Conservation (phyloP, 2,888 invertebrate genomes). For the Diplolepis rosae region DNA sequence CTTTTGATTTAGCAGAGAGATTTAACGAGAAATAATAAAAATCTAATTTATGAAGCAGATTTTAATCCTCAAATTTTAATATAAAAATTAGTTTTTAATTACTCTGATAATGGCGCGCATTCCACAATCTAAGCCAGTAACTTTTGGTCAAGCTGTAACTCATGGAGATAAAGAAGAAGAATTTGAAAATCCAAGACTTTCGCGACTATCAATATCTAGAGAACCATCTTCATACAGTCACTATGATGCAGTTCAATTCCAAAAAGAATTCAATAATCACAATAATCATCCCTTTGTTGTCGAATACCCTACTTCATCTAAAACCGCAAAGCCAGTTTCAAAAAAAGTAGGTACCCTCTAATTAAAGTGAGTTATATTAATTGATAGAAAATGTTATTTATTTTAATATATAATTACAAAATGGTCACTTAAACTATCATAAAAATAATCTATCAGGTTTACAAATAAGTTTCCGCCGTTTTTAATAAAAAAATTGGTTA, state of each 20-base stretch:
- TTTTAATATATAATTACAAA: too few relatives aligned
- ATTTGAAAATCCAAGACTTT: conserved; percentile 11
- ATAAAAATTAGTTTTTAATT: too few relatives aligned
- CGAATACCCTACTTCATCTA: conserved; percentile 13
- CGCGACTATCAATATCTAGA: conserved; percentile 7
- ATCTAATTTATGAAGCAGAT: background rate
- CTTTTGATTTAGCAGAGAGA: background rate
- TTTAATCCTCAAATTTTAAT: too few relatives aligned
- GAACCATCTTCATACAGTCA: conserved; percentile 20
- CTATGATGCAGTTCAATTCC: conserved; percentile 24
- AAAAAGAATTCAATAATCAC: conserved; percentile 27
- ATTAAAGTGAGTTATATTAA: too few relatives aligned
- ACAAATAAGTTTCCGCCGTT: too few relatives aligned
- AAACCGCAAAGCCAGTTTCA: background rate
- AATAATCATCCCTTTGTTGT: conserved; percentile 19
- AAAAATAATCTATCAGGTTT: too few relatives aligned
- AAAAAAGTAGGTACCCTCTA: conserved; percentile 11
- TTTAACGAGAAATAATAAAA: background rate
- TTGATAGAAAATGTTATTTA: too few relatives aligned
- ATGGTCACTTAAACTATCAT: too few relatives aligned
- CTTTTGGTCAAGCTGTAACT: conserved; percentile 15
- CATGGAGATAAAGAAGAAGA: conserved; percentile 14
- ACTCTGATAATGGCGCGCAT: too few relatives aligned
- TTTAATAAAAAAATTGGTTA: too few relatives aligned
- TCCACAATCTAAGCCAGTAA: conserved; percentile 2